Evolutionary conservation across 2,113 vertebrate genomes (phyloP).

Genomic region (Leptobrachium ailaonicum): DNA sequence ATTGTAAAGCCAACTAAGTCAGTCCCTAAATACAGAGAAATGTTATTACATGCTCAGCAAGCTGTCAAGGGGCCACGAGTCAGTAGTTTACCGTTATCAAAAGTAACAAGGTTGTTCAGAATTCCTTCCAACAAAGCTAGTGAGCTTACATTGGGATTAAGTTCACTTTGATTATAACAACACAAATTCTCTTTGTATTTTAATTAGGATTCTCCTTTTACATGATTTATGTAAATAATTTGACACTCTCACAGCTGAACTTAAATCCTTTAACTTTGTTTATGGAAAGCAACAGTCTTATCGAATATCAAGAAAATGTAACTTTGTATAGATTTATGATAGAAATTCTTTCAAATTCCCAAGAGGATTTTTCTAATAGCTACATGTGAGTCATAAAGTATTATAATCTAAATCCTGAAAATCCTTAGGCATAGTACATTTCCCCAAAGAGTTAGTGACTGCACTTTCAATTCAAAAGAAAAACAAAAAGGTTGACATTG

Average conservation of each 20-base stretch:
- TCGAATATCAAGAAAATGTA: slow-evolving; percentile 44
- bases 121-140: slow-evolving; percentile 74
- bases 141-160: slow-evolving; percentile 76
- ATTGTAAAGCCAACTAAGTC: slow-evolving; percentile 78
- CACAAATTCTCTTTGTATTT: slow-evolving; percentile 70
- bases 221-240: slow-evolving; percentile 61
- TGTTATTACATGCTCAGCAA: slow-evolving; percentile 79
- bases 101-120: slow-evolving; percentile 80
- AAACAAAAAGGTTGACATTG: too few species aligned
- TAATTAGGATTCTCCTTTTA: slow-evolving; percentile 67
- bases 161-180: slow-evolving; percentile 76
- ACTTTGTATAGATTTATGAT: slow-evolving; percentile 54
- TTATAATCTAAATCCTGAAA: slow-evolving; percentile 53
- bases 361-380: slow-evolving; percentile 53
- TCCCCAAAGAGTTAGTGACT: slow-evolving; percentile 36
- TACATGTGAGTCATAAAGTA: slow-evolving; percentile 55
- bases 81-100: slow-evolving; percentile 80
- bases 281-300: slow-evolving; percentile 35
- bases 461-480: too few species aligned
- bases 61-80: slow-evolving; percentile 75
- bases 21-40: slow-evolving; percentile 78
- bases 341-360: slow-evolving; percentile 43
- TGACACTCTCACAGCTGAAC: slow-evolving; percentile 54
- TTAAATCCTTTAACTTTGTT: not conserved
- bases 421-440: slow-evolving; percentile 59